A percentile compares a stretch with the other conserved stretches of the same genome.
Conservation (phyloP, 2,888 invertebrate genomes). For the Mythimna loreyi region DNA sequence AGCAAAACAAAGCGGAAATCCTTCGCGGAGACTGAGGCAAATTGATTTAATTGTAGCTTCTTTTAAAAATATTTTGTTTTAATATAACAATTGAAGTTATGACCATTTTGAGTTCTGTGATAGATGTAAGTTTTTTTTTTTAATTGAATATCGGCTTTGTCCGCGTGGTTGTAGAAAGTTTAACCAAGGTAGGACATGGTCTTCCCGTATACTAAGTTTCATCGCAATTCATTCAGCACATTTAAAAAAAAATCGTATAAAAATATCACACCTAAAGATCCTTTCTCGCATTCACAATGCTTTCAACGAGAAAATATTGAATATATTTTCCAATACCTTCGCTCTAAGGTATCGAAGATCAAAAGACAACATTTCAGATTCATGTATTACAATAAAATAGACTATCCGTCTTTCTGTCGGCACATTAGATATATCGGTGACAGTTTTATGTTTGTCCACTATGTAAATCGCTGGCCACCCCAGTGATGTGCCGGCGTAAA, state of each 20-base stretch:
- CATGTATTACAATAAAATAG: conserved; percentile 64
- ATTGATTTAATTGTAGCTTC: conserved; percentile 18
- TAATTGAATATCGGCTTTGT: neutral
- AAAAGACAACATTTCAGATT: conserved; percentile 52
- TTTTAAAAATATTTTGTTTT: conserved; percentile 25
- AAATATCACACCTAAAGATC: neutral
- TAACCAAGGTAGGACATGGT: no score
- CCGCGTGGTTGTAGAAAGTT: no score
- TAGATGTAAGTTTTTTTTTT: neutral
- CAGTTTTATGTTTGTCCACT: conserved; percentile 76
- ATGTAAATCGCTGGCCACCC: conserved; percentile 72
- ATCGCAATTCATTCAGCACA: no score
- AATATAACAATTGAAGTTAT: conserved; percentile 13
- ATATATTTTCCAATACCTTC: conserved; percentile 30
- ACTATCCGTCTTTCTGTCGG: conserved; percentile 70
- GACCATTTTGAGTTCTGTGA: neutral
- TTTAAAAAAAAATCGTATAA: neutral
- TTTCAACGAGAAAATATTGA: conserved; percentile 39
- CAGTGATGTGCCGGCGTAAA: conserved; percentile 52
- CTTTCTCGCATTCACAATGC: neutral
- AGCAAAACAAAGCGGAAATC: conserved; percentile 43
- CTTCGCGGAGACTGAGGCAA: conserved; percentile 12
- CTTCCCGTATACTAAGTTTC: no score
- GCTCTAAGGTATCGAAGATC: conserved; percentile 40
- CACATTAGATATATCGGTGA: conserved; percentile 78